These are phyloP conservation scores for Gadopsis marmoratus DNA, from an alignment of 2,797 vertebrate genomes.

Conservation along the genomic window DNA sequence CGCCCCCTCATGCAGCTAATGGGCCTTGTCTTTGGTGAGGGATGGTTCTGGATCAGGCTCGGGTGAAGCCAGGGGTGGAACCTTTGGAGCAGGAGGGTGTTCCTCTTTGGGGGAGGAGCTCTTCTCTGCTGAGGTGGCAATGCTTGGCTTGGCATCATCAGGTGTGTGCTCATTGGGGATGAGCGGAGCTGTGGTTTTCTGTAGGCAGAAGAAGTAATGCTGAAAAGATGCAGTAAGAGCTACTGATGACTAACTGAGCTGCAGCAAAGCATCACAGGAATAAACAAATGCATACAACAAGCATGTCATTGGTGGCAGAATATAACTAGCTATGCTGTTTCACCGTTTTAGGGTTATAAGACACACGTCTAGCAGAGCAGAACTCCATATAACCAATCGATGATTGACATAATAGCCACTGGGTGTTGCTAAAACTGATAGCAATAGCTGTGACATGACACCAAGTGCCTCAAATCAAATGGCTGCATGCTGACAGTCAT, in stretches of 20 bases:
- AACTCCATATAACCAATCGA: not conserved
- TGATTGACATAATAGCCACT: not conserved
- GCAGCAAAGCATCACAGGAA: conserved; percentile 2
- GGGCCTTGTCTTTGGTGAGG: conserved; percentile 72
- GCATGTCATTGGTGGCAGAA: not conserved
- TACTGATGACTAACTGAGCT: not conserved
- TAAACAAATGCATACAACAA: not conserved
- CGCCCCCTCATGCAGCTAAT: conserved; percentile 73
- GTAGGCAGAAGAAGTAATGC: conserved; percentile 50
- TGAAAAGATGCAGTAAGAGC: conserved; percentile 35
- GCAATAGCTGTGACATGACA: not conserved
- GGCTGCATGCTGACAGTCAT: not conserved
- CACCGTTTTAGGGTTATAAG: not conserved
- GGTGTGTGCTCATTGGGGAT: conserved; percentile 87
- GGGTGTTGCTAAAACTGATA: not conserved
- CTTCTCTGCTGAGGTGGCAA: conserved; percentile 68
- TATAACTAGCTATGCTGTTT: not conserved
- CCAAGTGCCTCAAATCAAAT: not conserved
- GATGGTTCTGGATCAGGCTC: conserved; percentile 78
- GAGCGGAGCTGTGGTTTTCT: conserved; percentile 87
- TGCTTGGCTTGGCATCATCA: conserved; percentile 81
- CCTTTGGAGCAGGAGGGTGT: conserved; percentile 46
- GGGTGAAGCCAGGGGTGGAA: conserved; percentile 73
- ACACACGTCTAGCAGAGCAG: not conserved
- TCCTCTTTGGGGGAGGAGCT: conserved; percentile 69